phyloP scores from a whole-genome alignment of 2,888 invertebrate genomes.

The Zhuqinia jingwanae region DNA sequence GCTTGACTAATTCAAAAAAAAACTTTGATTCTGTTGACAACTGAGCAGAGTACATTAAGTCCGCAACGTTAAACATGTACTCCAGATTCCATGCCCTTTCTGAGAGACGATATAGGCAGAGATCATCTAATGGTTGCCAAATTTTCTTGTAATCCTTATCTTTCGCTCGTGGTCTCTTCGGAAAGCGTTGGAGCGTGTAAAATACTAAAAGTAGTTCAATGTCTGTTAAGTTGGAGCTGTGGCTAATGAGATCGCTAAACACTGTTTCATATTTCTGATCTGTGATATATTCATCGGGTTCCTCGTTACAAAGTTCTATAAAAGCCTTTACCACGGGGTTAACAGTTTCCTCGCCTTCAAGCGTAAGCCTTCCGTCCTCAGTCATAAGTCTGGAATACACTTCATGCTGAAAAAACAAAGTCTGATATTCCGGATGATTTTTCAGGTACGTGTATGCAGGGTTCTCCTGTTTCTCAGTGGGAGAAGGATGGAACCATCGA shows the following conservation, averaged over 20 bases:
- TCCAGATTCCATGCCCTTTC: slow-evolving; percentile 78
- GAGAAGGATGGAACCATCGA: slow-evolving; percentile 60
- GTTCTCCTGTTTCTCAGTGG: slow-evolving; percentile 58
- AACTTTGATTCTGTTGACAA: slow-evolving; percentile 80
- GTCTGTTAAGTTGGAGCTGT: slow-evolving; percentile 57
- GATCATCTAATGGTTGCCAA: slow-evolving; percentile 86
- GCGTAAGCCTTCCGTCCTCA: slow-evolving; percentile 63
- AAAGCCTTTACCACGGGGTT: slow-evolving; percentile 62
- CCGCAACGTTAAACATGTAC: slow-evolving; percentile 84
- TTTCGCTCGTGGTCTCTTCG: slow-evolving; percentile 82
- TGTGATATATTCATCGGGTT: slow-evolving; percentile 56
- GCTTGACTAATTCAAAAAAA: slow-evolving; percentile 83
- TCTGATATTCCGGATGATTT: slow-evolving; percentile 66
- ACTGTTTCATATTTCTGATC: slow-evolving; percentile 55
- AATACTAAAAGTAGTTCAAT: slow-evolving; percentile 58
- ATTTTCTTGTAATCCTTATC: slow-evolving; percentile 85
- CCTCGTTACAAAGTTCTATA: slow-evolving; percentile 57
- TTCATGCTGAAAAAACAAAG: slow-evolving; percentile 65
- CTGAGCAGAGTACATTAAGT: slow-evolving; percentile 84
- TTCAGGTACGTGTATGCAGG: slow-evolving; percentile 70
- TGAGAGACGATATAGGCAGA: slow-evolving; percentile 82
- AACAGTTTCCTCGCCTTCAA: slow-evolving; percentile 49
- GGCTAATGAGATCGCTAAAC: slow-evolving; percentile 51
- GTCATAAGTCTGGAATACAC: slow-evolving; percentile 54
- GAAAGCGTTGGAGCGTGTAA: slow-evolving; percentile 79